Conservation (phyloP, 2,113 vertebrate genomes). For the Stigmatopora nigra region DNA sequence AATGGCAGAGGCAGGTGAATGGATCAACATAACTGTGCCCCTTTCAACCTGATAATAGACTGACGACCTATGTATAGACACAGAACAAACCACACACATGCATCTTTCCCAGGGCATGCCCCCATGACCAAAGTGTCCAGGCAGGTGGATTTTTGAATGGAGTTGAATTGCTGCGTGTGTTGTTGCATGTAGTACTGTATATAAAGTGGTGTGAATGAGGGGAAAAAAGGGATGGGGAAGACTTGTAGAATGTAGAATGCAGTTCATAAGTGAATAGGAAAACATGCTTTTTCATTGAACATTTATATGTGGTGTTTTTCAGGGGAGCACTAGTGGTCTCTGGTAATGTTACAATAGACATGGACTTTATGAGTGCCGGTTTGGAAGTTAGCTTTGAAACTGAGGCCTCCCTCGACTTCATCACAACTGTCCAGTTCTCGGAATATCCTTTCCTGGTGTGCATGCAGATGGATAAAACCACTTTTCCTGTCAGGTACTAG, state of each 20-base stretch:
- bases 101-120: constrained; percentile 43
- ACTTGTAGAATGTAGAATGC: neutral
- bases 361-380: constrained; percentile 79
- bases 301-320: constrained; percentile 29
- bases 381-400: constrained; percentile 80
- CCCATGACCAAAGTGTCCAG: constrained; percentile 25
- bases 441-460: constrained; percentile 96
- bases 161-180: neutral
- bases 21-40: constrained; percentile 57
- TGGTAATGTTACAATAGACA: constrained; percentile 82
- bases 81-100: constrained; percentile 52
- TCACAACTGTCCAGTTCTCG: constrained; percentile 94
- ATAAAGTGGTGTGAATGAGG: too few relatives aligned
- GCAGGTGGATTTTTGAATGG: constrained; percentile 13
- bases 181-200: neutral
- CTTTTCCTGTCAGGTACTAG: constrained; percentile 80
- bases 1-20: constrained; percentile 69
- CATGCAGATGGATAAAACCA: constrained; percentile 89
- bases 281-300: neutral
- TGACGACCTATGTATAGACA: constrained; percentile 59
- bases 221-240: neutral
- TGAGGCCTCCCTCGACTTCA: constrained; percentile 81
- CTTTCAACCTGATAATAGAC: constrained; percentile 60
- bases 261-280: neutral
- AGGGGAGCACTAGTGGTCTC: constrained; percentile 76